phyloP scores from a whole-genome alignment of 2,888 invertebrate species.

The Scaeva pyrastri region DNA sequence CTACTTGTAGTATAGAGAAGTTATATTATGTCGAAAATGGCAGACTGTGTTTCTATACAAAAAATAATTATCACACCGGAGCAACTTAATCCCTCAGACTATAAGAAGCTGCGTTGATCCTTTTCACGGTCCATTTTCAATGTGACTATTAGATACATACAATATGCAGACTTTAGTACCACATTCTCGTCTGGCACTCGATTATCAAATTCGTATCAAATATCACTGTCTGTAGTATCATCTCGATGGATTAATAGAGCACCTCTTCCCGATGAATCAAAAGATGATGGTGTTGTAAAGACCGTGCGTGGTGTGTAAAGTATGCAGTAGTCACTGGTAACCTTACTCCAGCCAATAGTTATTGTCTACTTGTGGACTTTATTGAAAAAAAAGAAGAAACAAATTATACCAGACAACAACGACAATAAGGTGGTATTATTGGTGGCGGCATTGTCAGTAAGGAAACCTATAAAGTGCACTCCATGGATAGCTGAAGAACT shows the following conservation, averaged over 20 bases:
- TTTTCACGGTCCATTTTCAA: neutral
- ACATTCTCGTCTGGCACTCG: conserved; percentile 52
- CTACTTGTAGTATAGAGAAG: too few species aligned
- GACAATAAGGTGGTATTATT: neutral
- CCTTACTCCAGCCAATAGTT: conserved; percentile 24
- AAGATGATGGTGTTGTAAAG: conserved; percentile 18
- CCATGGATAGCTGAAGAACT: conserved; percentile 22
- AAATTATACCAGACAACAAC: conserved; percentile 22
- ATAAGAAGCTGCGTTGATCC: neutral
- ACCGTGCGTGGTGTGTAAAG: conserved; percentile 15
- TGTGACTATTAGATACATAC: too few species aligned
- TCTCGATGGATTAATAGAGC: too few species aligned
- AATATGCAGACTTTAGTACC: conserved; percentile 40
- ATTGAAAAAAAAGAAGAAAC: conserved; percentile 1
- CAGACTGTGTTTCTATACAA: too few species aligned
- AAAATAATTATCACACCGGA: too few species aligned
- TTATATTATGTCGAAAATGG: too few species aligned
- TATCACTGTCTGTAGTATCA: neutral
- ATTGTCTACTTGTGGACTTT: conserved; percentile 48
- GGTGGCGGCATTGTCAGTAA: neutral
- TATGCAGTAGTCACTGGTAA: conserved; percentile 38
- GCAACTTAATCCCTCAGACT: neutral
- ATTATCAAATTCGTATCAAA: conserved; percentile 44
- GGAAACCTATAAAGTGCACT: conserved; percentile 60
- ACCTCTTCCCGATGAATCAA: neutral